Base-by-base conservation (phyloP, 2,113 vertebrate genomes). In the Tyrannus savana region DNA sequence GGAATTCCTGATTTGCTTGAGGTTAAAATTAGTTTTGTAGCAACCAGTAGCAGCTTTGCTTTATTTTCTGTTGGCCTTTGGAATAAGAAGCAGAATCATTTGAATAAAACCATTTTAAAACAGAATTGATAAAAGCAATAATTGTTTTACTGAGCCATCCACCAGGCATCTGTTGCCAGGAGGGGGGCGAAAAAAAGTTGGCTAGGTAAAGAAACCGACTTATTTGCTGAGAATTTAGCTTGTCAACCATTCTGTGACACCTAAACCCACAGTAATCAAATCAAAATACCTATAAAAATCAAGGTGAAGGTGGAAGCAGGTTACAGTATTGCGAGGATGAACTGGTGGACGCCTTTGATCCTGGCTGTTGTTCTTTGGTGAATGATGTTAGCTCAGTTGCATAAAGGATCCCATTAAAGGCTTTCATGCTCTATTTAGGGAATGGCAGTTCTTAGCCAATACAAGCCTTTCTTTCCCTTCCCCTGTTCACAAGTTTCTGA, bases 21-120 rank as follows among this genome's bases (percentile, higher is more conserved):
- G 95, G 87, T 96, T 90, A 85, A 90, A 97, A 97, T 96, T 85
- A 97, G 89, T 83, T 96, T 92, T 94, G 77, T 80, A 95, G 80
- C 95, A 89, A 89, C n/a, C 22, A 89, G 89, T 63, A 73, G 52
- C 86, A 72, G 67, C 53, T 89, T 95, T 91, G 73, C 95, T 92
- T 90, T 85, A 73, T 97, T 94, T 62, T 94, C 58, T 85, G 31
- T 90, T 96, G 92, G 91, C 95, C 68, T 80, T 95, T 93, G 72
- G 80, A 95, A 95, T 88, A 91, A 93, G 74, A 95, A 64, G 68
- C 73, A 95, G 59, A 93, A 87, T 63, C 82, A 86, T 97, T 91
- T 74, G 52, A 93, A 76, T 94, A 95, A 94, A 96, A 95, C 69
- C 76, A 77, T 97, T 95, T 97, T 95, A 95, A 97, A 96, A 89